Base-by-base conservation (phyloP, 1,140 invertebrate genomes). In the Nephila pilipes region DNA sequence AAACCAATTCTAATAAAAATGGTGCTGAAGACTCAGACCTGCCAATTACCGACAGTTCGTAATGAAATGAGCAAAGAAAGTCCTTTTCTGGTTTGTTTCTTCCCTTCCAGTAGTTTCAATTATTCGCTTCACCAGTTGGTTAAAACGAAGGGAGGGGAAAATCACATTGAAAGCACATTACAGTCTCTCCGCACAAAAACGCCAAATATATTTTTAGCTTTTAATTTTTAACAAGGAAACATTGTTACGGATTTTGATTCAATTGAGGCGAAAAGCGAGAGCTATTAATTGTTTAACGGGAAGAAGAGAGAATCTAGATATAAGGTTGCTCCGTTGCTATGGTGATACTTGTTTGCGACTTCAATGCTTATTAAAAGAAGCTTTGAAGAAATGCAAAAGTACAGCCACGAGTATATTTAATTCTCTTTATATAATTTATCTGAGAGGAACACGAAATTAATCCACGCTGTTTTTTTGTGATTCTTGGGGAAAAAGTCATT, bases 141-240 rank as follows among this genome's bases (percentile, higher is more conserved):
- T 32, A 75, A 75, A 75, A 29, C 65, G 29, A 75, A 75, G 5
- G 16, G 32, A 25, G 60, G 12, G 16, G 65, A 29, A 75, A 75
- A 75, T 75, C 65, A 75, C 65, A 75, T 75, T 75, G 25, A 75
- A 18, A 10, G 25, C 22, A 18, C n/a, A 22, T 46, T 22, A 65
- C 5, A 65, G 63, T 65, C 22, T 58, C 8, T 65, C 57, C 63
- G 12, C 63, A 65, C 25, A 75, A 75, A 75, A 75, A 29, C 25
- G 12, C 29, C 12, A 29, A 75, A 75, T 75, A 32, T 75, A 75
- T 75, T 29, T 75, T 75, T 75, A 75, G 29, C 57, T 75, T 32
- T 75, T 32, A 75, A 75, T 75, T 75, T 75, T 75, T 75, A 75
- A 75, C 65, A 75, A 75, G 65, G 29, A 75, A 75, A 32, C 65